These are phyloP conservation scores for Sinocyclocheilus rhinocerous DNA, from an alignment of 2,113 vertebrate species.

Conservation along the genomic window DNA sequence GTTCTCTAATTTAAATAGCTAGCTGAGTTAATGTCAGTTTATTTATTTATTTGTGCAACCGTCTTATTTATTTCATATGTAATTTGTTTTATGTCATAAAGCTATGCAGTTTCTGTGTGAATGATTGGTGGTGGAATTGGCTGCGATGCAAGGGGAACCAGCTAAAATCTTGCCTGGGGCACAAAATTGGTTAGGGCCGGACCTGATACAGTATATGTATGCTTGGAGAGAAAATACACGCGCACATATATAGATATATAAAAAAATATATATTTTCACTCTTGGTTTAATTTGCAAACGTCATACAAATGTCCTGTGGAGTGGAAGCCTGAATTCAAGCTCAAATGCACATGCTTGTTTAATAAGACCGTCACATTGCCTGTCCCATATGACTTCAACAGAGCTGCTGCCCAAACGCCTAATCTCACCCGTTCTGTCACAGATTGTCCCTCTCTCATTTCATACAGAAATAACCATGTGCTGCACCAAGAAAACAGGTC, in stretches of 20 bases:
- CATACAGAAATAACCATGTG: slow-evolving; percentile 8
- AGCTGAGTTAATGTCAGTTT: no score
- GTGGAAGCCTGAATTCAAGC: background rate
- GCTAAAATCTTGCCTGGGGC: no score
- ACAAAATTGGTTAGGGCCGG: no score
- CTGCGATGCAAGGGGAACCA: no score
- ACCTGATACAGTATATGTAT: no score
- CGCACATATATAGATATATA: background rate
- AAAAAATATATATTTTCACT: background rate
- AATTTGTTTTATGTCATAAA: no score
- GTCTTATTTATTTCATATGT: no score
- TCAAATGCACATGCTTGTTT: slow-evolving; percentile 20
- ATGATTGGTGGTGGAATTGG: no score
- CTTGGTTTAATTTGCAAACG: slow-evolving; percentile 31
- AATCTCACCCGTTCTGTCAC: slow-evolving; percentile 30
- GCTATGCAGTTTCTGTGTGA: no score
- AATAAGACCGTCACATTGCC: slow-evolving; percentile 24
- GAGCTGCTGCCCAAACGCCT: background rate
- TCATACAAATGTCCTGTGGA: slow-evolving; percentile 37
- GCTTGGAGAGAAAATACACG: background rate
- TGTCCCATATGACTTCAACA: slow-evolving; percentile 6
- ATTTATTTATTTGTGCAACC: no score
- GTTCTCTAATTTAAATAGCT: no score
- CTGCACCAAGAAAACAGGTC: background rate
- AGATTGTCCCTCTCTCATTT: slow-evolving; percentile 17